Percentiles rank a stretch among this genome's conserved stretches.
Conservation (phyloP, 2,888 invertebrate genomes). For the Chymomyza fuscimana region DNA sequence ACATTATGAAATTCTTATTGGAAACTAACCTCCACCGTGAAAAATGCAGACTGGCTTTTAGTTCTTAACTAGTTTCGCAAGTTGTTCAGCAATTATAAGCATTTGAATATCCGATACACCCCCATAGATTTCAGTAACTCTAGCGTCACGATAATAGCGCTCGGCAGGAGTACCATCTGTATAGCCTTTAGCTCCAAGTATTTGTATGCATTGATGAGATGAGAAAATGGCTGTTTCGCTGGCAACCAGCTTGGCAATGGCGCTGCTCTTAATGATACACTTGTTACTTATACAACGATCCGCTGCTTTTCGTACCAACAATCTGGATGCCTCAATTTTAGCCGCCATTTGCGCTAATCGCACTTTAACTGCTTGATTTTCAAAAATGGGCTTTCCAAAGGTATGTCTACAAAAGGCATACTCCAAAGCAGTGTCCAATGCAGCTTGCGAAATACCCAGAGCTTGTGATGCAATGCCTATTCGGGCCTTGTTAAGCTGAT, state of each 20-base stretch:
- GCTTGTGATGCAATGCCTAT: conserved; percentile 89
- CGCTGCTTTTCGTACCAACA: conserved; percentile 87
- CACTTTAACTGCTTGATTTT: conserved; percentile 83
- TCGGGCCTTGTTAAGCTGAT: conserved; percentile 85
- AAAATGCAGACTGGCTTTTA: neutral
- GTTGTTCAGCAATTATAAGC: conserved; percentile 84
- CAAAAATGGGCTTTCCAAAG: conserved; percentile 84
- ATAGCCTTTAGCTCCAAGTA: conserved; percentile 87
- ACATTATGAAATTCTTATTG: neutral
- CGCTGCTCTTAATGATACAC: conserved; percentile 83
- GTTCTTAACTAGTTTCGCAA: conserved; percentile 64
- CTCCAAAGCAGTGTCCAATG: conserved; percentile 86
- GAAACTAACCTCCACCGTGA: neutral
- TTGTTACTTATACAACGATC: conserved; percentile 81
- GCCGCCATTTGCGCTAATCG: conserved; percentile 86
- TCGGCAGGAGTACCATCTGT: conserved; percentile 86
- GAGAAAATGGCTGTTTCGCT: conserved; percentile 85
- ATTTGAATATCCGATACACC: conserved; percentile 89
- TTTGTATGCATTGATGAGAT: conserved; percentile 87
- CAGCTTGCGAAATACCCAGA: conserved; percentile 86
- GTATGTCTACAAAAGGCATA: conserved; percentile 85
- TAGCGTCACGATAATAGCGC: conserved; percentile 87
- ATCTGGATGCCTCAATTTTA: conserved; percentile 84
- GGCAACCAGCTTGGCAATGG: conserved; percentile 88
- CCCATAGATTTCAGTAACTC: conserved; percentile 90